Percentiles rank a stretch among this genome's conserved stretches.
Conservation (phyloP, 2,888 invertebrate genomes). For the Machimus atricapillus region DNA sequence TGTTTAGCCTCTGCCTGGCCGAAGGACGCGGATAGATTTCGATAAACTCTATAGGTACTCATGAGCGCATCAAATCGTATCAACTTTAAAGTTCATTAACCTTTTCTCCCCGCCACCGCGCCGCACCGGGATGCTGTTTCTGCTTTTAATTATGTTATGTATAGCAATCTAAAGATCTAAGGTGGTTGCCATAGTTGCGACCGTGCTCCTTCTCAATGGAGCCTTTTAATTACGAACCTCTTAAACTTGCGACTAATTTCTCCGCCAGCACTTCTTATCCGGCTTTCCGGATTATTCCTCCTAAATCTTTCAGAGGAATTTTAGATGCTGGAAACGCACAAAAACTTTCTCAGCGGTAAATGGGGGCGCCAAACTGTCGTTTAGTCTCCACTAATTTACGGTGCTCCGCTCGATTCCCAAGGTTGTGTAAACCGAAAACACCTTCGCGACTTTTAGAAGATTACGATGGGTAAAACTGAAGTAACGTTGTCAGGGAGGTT, state of each 20-base stretch:
- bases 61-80: neutral
- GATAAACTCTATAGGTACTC: neutral
- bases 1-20: neutral
- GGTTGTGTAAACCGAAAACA: neutral
- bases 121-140: neutral
- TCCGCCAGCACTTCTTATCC: neutral
- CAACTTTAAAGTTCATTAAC: neutral
- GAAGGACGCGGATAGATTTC: neutral
- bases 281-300: neutral
- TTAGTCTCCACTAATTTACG: slow-evolving; percentile 31
- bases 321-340: neutral
- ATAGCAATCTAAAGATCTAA: neutral
- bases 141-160: neutral
- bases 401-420: neutral
- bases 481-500: neutral
- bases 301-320: neutral
- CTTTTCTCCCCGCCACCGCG: neutral
- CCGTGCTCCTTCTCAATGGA: neutral
- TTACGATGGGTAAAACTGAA: neutral
- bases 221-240: slow-evolving; percentile 1
- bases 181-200: neutral
- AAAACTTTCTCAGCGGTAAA: neutral
- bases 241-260: slow-evolving; percentile 7
- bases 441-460: neutral
- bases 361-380: slow-evolving; percentile 25